Conservation (phyloP, 2,888 invertebrate species). For the Thereva nobilitata region DNA sequence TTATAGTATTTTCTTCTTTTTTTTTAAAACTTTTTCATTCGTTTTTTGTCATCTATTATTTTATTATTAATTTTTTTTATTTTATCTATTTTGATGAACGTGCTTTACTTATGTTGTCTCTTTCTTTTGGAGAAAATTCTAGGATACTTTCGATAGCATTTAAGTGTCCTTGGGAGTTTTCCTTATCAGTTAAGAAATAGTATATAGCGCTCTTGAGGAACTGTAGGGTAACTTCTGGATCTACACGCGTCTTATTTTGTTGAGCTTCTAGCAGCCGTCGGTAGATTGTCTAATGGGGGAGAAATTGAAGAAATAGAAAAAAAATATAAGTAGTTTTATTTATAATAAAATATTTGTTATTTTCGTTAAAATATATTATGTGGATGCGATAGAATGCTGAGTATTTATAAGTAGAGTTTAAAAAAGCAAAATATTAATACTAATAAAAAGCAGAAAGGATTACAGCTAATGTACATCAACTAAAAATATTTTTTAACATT, state of each 20-base stretch:
- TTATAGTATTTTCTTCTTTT: no score
- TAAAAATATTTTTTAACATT: no score
- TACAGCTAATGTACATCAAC: no score
- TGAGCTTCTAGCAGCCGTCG: slow-evolving; percentile 79
- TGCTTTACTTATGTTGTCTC: slow-evolving; percentile 76
- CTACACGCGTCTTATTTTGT: slow-evolving; percentile 72
- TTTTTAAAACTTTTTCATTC: no score
- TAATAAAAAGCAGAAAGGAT: no score
- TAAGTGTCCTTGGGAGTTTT: slow-evolving; percentile 85
- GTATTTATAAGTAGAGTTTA: no score
- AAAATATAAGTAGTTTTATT: slow-evolving; percentile 9
- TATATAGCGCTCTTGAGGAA: slow-evolving; percentile 92
- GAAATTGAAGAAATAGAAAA: slow-evolving; percentile 34
- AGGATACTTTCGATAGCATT: slow-evolving; percentile 90
- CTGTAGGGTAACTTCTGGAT: slow-evolving; percentile 89
- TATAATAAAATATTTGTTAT: background rate
- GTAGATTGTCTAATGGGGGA: slow-evolving; percentile 74
- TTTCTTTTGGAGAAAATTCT: slow-evolving; percentile 82
- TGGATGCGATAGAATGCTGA: no score
- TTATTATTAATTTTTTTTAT: background rate
- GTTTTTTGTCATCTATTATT: no score
- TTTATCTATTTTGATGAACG: slow-evolving; percentile 57
- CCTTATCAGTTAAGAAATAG: slow-evolving; percentile 87
- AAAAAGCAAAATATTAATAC: no score
- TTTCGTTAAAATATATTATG: no score